Base-by-base conservation (phyloP, 2,797 vertebrate genomes). In the Gadopsis marmoratus region DNA sequence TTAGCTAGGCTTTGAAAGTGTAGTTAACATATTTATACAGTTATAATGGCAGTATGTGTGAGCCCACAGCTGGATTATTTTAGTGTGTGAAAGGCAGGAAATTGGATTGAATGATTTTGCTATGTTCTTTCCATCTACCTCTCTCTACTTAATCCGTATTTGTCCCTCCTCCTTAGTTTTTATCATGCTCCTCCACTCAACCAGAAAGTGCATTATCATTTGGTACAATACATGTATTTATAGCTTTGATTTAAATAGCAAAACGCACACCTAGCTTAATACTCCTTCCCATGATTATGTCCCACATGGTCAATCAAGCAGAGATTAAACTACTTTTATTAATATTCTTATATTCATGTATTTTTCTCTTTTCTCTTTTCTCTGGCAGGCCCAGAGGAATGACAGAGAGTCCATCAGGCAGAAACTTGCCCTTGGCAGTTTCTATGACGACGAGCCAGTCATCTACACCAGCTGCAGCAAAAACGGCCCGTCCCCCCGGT, bases 371-470 rank as follows among this genome's bases (percentile, higher is more conserved):
- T 37, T 67, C 66, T 83, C 47, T 80, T 67, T 45, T 76, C 14
- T 87, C 58, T 69, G 58, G 12, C 83, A 99, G 98, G 98, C 98
- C 90, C 98, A 99, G 94, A 97, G 98, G 93, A 99, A 99, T 93
- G 98, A 99, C 88, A 96, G 98, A 59, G 98, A 99, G 94, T 99
- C 96, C 86, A 99, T 99, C 95, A 95, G 98, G 93, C 98, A 99
- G 96, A 99, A 99, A 95, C 94, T 99, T 95, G 98, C 98, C 41
- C 95, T 99, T 79, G 97, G 98, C 92, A 98, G 98, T 96, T 99
- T 99, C 97, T 99, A 99, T 90, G 98, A 99, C 83, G 98, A 99
- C 94, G 98, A 97, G 91, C 97, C 97, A 1, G 97, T 98, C 91
- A 97, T 99, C 88, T 99, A 98, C 83, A 97, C 97, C 82, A 97